These are phyloP conservation scores for Trisateles emortualis DNA, from an alignment of 2,888 invertebrate species.

Conservation along the genomic window DNA sequence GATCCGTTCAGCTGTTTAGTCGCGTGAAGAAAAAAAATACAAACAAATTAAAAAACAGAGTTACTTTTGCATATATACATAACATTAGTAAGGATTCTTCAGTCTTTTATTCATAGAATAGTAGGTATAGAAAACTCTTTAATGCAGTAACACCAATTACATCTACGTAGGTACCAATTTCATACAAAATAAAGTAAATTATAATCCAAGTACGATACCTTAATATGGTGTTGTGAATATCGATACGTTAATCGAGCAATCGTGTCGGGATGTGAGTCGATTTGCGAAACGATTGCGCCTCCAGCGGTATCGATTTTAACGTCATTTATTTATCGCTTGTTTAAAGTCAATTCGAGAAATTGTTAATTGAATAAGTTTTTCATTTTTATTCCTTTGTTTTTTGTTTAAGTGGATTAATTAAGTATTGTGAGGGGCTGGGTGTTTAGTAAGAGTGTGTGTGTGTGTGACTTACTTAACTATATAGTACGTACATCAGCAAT, in stretches of 20 bases:
- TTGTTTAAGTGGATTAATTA: slow-evolving; percentile 12
- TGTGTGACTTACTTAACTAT: too few species aligned
- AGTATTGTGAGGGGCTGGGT: neutral
- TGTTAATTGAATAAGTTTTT: slow-evolving; percentile 31
- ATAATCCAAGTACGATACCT: slow-evolving; percentile 3
- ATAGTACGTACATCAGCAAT: too few species aligned
- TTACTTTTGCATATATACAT: too few species aligned
- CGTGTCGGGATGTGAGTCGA: slow-evolving; percentile 16
- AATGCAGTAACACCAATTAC: too few species aligned
- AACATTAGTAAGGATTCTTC: too few species aligned
- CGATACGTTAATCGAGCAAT: slow-evolving; percentile 19
- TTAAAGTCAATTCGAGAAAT: slow-evolving; percentile 25
- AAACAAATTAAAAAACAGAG: too few species aligned
- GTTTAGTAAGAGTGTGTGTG: neutral
- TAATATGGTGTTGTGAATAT: slow-evolving; percentile 20
- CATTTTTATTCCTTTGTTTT: slow-evolving; percentile 13
- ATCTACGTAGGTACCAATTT: too few species aligned
- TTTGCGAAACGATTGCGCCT: slow-evolving; percentile 18
- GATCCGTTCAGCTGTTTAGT: too few species aligned
- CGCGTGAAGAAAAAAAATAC: too few species aligned
- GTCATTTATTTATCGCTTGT: slow-evolving; percentile 28
- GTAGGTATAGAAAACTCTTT: too few species aligned
- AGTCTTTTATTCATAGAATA: neutral
- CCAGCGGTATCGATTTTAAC: slow-evolving; percentile 16
- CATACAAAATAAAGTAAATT: neutral